A percentile compares a stretch with the other conserved stretches of the same genome.
These are phyloP conservation scores for Stramonita haemastoma DNA, from an alignment of 2,888 invertebrate genomes.

Conservation along the genomic window DNA sequence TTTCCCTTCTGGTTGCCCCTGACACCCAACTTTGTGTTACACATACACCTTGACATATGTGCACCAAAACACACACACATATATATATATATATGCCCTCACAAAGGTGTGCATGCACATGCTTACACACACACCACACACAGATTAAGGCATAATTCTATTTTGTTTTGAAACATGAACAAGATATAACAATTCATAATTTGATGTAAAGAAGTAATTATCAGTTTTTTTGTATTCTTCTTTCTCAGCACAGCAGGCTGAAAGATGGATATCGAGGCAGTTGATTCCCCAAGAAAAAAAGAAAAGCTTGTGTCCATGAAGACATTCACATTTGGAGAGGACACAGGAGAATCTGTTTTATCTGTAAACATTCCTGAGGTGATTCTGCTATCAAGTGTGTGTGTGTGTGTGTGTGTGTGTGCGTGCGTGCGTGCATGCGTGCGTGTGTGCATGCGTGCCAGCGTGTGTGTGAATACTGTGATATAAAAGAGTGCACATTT, in stretches of 20 bases:
- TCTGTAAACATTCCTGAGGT: constrained; percentile 52
- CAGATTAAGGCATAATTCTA: no score
- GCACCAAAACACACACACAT: no score
- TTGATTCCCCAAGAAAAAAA: background rate
- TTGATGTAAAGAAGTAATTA: background rate
- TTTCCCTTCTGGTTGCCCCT: no score
- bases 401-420: background rate
- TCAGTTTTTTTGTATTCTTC: background rate
- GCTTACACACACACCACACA: background rate
- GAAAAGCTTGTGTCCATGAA: constrained; percentile 37
- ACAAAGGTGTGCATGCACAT: background rate
- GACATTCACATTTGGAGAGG: constrained; percentile 43
- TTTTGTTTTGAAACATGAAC: no score
- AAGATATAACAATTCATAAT: no score
- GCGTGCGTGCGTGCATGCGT: background rate
- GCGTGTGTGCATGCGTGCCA: background rate
- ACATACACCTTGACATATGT: no score
- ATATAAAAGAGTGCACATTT: no score
- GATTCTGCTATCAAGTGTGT: background rate
- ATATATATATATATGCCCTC: no score
- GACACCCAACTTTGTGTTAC: no score
- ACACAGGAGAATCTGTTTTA: constrained; percentile 17
- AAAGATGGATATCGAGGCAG: background rate
- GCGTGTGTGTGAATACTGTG: background rate
- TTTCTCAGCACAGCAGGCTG: background rate